Evolutionary conservation across 2,113 vertebrate genomes (phyloP).

Genomic region (Garra rufa): DNA sequence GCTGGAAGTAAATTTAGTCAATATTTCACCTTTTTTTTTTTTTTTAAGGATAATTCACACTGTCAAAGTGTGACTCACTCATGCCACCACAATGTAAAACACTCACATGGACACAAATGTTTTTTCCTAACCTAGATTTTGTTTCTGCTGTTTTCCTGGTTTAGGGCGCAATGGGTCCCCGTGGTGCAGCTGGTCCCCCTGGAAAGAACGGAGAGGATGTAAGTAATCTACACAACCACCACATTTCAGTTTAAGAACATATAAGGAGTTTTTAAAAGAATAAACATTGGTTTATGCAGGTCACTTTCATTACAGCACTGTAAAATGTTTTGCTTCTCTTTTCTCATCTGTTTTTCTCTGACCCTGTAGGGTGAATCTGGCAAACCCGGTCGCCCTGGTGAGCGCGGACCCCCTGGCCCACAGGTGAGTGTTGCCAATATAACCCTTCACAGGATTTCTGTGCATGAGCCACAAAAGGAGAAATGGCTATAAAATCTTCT

Average conservation of each 20-base stretch:
- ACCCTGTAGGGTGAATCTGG: conserved; percentile 91
- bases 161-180: conserved; percentile 97
- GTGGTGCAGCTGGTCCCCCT: conserved; percentile 88
- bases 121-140: conserved; percentile 17
- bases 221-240: conserved; percentile 68
- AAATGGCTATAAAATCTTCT: not conserved
- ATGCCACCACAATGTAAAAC: not conserved
- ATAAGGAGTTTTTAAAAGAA: not conserved
- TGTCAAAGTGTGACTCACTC: not conserved
- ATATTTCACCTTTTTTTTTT: conserved; percentile 4
- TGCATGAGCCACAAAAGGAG: not conserved
- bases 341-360: not conserved
- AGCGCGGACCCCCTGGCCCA: conserved; percentile 90
- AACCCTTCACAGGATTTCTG: not conserved
- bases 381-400: conserved; percentile 90
- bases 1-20: not conserved
- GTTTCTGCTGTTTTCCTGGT: conserved; percentile 43
- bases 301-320: not conserved
- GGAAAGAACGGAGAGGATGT: conserved; percentile 99
- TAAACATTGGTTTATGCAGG: not conserved
- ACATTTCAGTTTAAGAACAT: not conserved
- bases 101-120: conserved; percentile 23
- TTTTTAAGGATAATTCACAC: not conserved
- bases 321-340: not conserved
- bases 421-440: conserved; percentile 81